Evolutionary conservation across 35 echinoderm and acorn worm genomes (phyloP).

Genomic region (Eucidaris tribuloides): DNA sequence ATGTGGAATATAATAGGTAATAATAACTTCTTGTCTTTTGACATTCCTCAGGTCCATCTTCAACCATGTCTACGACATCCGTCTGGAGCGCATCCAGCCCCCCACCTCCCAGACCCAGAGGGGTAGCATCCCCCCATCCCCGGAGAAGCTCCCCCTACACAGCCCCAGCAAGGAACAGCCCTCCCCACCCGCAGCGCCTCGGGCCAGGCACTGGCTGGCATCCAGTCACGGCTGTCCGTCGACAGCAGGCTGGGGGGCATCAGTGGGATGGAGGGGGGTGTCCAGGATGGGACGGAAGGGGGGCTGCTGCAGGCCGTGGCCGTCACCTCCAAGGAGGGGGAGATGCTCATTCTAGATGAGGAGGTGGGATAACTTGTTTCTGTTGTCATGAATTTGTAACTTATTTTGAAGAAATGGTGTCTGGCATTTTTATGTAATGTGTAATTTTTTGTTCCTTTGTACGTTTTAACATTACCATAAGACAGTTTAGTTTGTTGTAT

Average conservation of each 20-base stretch:
- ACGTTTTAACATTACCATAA: no score
- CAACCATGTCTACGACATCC: slow-evolving; percentile 88
- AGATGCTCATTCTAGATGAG: slow-evolving; percentile 63
- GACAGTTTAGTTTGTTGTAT: no score
- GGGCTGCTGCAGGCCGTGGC: slow-evolving; percentile 70
- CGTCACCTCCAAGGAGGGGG: slow-evolving; percentile 91
- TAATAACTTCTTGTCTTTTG: no score
- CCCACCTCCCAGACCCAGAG: slow-evolving; percentile 20
- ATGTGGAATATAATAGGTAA: no score
- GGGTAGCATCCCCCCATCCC: slow-evolving; percentile 26
- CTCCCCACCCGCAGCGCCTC: slow-evolving; percentile 32
- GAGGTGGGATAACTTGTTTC: no score
- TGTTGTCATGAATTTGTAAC: no score
- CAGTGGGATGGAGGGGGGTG: slow-evolving; percentile 26
- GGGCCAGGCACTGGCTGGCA: slow-evolving; percentile 16
- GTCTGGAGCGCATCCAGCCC: slow-evolving; percentile 46
- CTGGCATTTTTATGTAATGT: no score
- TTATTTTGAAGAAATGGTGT: no score
- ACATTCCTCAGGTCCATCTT: slow-evolving; percentile 71
- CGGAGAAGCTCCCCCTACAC: slow-evolving; percentile 31
- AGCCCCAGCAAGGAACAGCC: slow-evolving; percentile 46
- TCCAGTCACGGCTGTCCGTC: slow-evolving; percentile 24
- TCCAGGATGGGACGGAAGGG: slow-evolving; percentile 18
- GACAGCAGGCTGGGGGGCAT: slow-evolving; percentile 13
- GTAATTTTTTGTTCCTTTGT: no score